Evolutionary conservation across 1,140 invertebrate species (phyloP).

Genomic region (Trichonephila inaurata): DNA sequence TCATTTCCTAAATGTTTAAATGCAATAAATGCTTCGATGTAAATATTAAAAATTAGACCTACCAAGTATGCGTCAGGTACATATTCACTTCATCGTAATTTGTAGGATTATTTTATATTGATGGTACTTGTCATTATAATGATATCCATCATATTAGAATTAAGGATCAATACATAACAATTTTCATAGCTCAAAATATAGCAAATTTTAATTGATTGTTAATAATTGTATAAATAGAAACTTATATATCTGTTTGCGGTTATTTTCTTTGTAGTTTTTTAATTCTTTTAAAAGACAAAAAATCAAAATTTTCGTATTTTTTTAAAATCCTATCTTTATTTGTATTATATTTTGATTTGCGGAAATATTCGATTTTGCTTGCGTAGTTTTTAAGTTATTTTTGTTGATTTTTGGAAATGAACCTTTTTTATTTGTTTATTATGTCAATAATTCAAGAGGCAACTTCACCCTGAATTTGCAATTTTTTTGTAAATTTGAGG

Average conservation of each 20-base stretch:
- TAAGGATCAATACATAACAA: constrained; percentile 16
- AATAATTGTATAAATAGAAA: neutral
- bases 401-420: too few relatives aligned
- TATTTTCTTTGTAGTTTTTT: neutral
- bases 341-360: too few relatives aligned
- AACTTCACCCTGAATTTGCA: too few relatives aligned
- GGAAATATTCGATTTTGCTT: too few relatives aligned
- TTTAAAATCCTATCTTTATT: too few relatives aligned
- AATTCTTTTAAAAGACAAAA: too few relatives aligned
- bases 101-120: constrained; percentile 2
- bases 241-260: neutral
- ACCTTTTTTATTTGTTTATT: too few relatives aligned
- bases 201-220: neutral
- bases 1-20: neutral
- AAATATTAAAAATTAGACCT: neutral
- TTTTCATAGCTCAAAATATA: neutral
- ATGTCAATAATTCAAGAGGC: too few relatives aligned
- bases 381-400: too few relatives aligned
- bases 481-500: too few relatives aligned
- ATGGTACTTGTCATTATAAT: neutral
- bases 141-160: neutral
- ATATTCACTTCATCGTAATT: neutral
- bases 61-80: constrained; percentile 32
- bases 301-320: too few relatives aligned
- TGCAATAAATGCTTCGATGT: neutral